Evolutionary conservation across 2,888 invertebrate genomes (phyloP).

Genomic region (Hipparchia sbordonii): DNA sequence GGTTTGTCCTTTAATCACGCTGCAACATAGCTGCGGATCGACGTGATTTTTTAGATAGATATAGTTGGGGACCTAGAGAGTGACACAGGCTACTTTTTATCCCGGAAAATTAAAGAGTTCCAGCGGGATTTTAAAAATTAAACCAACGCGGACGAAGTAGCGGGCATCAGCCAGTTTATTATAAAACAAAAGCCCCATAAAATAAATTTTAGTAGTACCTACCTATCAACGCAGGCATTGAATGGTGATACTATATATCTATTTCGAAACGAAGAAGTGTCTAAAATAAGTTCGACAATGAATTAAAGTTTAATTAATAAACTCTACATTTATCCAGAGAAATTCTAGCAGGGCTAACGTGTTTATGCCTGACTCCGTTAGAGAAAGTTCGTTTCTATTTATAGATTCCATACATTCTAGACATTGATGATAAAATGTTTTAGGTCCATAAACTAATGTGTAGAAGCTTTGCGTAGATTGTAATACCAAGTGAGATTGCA

Average conservation of each 20-base stretch:
- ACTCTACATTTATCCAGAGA: constrained; percentile 5
- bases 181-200: too few species aligned
- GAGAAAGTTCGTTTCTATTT: constrained; percentile 18
- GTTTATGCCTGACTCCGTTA: constrained; percentile 15
- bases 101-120: neutral
- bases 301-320: neutral
- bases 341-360: constrained; percentile 14
- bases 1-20: too few species aligned
- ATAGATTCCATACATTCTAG: constrained; percentile 11
- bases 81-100: neutral
- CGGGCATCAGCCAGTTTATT: neutral
- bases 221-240: too few species aligned
- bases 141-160: neutral
- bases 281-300: neutral
- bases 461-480: too few species aligned
- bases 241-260: too few species aligned
- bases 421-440: neutral
- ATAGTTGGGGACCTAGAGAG: too few species aligned
- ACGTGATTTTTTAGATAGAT: too few species aligned
- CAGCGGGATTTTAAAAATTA: neutral
- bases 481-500: too few species aligned
- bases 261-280: neutral
- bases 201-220: too few species aligned
- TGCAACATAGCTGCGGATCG: too few species aligned
- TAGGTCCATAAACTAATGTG: neutral